Evolutionary conservation across 2,888 invertebrate species (phyloP).

Genomic region (Mythimna albipuncta): DNA sequence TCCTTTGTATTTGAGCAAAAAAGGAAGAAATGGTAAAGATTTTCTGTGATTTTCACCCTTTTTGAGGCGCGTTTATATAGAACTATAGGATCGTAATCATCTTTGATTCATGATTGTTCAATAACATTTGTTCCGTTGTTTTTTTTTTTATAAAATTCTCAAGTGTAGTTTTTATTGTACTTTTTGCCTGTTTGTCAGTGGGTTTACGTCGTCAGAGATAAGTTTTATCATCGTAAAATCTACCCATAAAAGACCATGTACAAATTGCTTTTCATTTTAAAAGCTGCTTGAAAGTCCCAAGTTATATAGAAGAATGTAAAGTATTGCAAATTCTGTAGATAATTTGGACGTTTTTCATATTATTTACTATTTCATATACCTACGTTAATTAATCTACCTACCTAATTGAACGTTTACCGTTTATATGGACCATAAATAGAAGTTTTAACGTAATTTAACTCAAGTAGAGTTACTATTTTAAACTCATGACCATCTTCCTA

Average conservation of each 20-base stretch:
- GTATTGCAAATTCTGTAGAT: too few species aligned
- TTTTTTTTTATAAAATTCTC: constrained; percentile 9
- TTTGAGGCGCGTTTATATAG: constrained; percentile 25
- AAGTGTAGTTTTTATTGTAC: constrained; percentile 21
- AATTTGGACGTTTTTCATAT: too few species aligned
- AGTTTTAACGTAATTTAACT: too few species aligned
- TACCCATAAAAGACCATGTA: background rate
- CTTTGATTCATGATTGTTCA: constrained; percentile 52
- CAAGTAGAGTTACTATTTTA: too few species aligned
- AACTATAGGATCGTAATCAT: constrained; percentile 41
- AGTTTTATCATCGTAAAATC: background rate
- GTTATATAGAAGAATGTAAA: background rate
- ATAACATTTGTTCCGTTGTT: background rate
- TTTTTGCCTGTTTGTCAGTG: background rate
- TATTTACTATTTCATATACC: too few species aligned
- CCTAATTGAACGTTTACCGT: too few species aligned
- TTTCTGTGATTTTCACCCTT: constrained; percentile 57
- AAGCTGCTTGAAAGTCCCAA: background rate
- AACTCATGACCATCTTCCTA: too few species aligned
- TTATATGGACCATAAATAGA: too few species aligned
- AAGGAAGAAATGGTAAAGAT: constrained; percentile 50
- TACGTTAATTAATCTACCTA: too few species aligned
- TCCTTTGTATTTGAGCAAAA: constrained; percentile 50
- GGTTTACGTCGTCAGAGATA: background rate
- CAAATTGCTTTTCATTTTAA: background rate